These are phyloP conservation scores for Maniola jurtina DNA, from an alignment of 1,140 invertebrate genomes.

Conservation along the genomic window DNA sequence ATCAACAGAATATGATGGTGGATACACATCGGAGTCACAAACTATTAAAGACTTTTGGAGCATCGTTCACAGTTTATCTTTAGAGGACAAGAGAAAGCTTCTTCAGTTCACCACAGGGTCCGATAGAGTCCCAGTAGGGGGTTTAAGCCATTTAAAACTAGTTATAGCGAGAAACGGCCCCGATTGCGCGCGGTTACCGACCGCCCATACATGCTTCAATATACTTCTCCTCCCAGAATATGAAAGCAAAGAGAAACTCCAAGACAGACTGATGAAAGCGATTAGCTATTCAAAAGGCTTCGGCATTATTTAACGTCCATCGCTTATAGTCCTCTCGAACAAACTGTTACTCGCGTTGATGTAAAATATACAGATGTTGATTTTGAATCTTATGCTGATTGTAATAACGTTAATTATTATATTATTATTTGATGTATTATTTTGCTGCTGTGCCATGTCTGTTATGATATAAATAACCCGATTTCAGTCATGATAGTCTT, in stretches of 20 bases:
- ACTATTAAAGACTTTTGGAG: slow-evolving; percentile 96
- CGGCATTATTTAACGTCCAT: slow-evolving; percentile 85
- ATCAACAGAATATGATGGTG: slow-evolving; percentile 95
- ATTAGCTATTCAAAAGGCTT: slow-evolving; percentile 94
- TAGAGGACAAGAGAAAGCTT: slow-evolving; percentile 93
- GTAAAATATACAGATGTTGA: slow-evolving; percentile 2
- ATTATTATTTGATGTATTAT: too few relatives aligned
- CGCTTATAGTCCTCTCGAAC: slow-evolving; percentile 17
- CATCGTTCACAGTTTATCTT: slow-evolving; percentile 91
- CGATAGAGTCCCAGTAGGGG: slow-evolving; percentile 95
- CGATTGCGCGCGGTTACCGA: slow-evolving; percentile 89
- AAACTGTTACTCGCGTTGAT: slow-evolving; percentile 7
- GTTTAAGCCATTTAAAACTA: slow-evolving; percentile 93
- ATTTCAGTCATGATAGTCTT: too few relatives aligned
- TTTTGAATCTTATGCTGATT: too few relatives aligned
- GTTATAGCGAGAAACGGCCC: slow-evolving; percentile 89
- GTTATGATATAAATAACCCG: too few relatives aligned
- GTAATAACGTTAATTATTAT: too few relatives aligned
- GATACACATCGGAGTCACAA: slow-evolving; percentile 90
- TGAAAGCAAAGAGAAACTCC: slow-evolving; percentile 88
- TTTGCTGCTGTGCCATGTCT: too few relatives aligned
- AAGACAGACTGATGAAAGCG: slow-evolving; percentile 92
- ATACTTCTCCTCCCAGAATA: slow-evolving; percentile 95
- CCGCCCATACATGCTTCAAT: slow-evolving; percentile 97
- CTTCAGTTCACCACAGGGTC: slow-evolving; percentile 97